A percentile compares a stretch with the other conserved stretches of the same genome.
Evolutionary conservation across 2,888 invertebrate species (phyloP).

Genomic region (Globia sparganii): DNA sequence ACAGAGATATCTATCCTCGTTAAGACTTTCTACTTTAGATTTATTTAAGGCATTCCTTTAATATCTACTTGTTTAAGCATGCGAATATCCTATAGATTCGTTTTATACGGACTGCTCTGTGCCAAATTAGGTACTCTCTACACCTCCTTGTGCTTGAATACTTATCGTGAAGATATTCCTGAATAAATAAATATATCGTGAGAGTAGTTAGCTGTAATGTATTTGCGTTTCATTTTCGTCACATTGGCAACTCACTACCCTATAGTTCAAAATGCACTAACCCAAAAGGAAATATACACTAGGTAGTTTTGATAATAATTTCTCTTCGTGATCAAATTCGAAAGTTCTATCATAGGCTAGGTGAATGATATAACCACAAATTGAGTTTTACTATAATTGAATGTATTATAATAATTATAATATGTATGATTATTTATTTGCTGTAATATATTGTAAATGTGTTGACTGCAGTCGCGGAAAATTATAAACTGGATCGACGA

Average conservation of each 20-base stretch:
- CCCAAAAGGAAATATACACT: constrained; percentile 85
- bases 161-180: constrained; percentile 79
- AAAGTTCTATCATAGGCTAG: constrained; percentile 90
- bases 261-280: constrained; percentile 89
- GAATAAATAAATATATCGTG: constrained; percentile 82
- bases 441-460: constrained; percentile 74
- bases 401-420: constrained; percentile 73
- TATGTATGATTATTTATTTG: constrained; percentile 71
- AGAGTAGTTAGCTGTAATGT: constrained; percentile 88
- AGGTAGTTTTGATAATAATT: constrained; percentile 90
- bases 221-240: constrained; percentile 84
- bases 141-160: constrained; percentile 71
- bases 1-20: constrained; percentile 38
- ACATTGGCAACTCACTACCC: constrained; percentile 86
- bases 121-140: constrained; percentile 86
- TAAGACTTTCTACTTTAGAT: constrained; percentile 59
- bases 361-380: constrained; percentile 86
- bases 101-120: constrained; percentile 77
- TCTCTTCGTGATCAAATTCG: constrained; percentile 90
- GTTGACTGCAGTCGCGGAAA: constrained; percentile 66
- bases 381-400: constrained; percentile 76
- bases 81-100: constrained; percentile 58
- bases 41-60: constrained; percentile 54
- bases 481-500: constrained; percentile 68
- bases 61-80: constrained; percentile 53